phyloP scores from a whole-genome alignment of 2,888 invertebrate genomes.

The Abrostola triplasia region DNA sequence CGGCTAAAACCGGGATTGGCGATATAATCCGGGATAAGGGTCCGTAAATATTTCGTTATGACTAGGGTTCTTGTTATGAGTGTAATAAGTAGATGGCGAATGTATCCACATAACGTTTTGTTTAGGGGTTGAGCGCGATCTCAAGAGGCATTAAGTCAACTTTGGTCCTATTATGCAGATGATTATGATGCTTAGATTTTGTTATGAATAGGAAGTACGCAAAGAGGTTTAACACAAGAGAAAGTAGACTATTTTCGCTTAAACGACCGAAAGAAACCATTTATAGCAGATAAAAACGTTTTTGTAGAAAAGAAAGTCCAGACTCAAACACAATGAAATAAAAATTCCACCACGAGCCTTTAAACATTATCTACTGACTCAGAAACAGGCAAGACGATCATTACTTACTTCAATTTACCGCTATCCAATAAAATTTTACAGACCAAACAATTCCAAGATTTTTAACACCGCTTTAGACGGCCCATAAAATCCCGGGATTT shows the following conservation, averaged over 20 bases:
- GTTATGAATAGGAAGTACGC: neutral
- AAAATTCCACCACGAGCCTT: neutral
- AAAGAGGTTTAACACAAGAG: constrained; percentile 4
- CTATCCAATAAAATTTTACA: constrained; percentile 5
- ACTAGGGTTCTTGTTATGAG: constrained; percentile 11
- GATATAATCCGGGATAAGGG: constrained; percentile 31
- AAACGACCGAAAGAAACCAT: too few relatives aligned
- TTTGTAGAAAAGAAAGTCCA: neutral
- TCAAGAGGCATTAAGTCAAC: neutral
- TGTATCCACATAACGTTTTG: neutral
- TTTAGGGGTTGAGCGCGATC: neutral
- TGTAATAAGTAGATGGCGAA: neutral
- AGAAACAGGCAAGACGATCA: neutral
- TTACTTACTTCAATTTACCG: constrained; percentile 5
- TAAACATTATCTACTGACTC: constrained; percentile 6
- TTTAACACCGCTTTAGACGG: neutral
- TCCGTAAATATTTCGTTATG: constrained; percentile 31
- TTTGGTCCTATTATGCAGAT: neutral
- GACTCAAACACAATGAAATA: neutral
- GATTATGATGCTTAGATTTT: neutral
- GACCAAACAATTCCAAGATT: constrained; percentile 4
- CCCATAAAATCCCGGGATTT: constrained; percentile 15
- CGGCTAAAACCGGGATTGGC: constrained; percentile 18
- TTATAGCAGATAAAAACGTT: neutral
- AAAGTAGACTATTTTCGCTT: too few relatives aligned